Evolutionary conservation across 1,140 invertebrate genomes (phyloP), one percentile per base, ranked within the genome.

Genomic region (Neodiprion fabricii): DNA sequence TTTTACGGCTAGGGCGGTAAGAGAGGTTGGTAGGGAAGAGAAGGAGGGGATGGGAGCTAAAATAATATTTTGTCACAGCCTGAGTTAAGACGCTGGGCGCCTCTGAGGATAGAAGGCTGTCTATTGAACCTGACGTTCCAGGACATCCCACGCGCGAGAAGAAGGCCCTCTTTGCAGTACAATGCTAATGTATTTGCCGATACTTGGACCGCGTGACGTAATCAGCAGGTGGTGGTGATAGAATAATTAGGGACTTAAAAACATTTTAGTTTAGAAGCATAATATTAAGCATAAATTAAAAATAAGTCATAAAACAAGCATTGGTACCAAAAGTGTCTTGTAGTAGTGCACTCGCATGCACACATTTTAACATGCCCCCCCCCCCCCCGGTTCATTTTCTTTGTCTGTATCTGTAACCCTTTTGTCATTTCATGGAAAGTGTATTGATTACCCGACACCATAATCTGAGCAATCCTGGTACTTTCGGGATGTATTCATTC

Each of bases 171-270:
- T 61, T 61, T 61, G 53, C 53, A 61, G 53, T 9, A 61, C 53
- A 61, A 61, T 61, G 53, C 53, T 61, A 61, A 61, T 61, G 53
- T 61, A 14, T 61, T 61, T 17, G 53, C 9, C 53, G 53, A 61
- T 61, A 61, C 53, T 61, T 61, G 53, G 53, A 17, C 53, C 53
- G 53, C 53, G 53, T 61, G 53, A 61, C 53, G 9, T 61, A 61
- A 61, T 17, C 11, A 61, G 53, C 11, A 61, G 53, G n/a, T 3
- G 53, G 9, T 17, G 53, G 53, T 61, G 53, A 61, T 61, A 9
- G 9, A 61, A 61, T 61, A 61, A 40, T 1, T 5, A 40, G 28
- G 28, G 0, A 40, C 28, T 40, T 5, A 40, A 40, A 3, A 40
- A 40, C 28, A 40, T 40, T 40, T 40, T 40, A 40, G 28, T 40